Conservation (phyloP, 2,888 invertebrate species). For the Apodemia hepburni region DNA sequence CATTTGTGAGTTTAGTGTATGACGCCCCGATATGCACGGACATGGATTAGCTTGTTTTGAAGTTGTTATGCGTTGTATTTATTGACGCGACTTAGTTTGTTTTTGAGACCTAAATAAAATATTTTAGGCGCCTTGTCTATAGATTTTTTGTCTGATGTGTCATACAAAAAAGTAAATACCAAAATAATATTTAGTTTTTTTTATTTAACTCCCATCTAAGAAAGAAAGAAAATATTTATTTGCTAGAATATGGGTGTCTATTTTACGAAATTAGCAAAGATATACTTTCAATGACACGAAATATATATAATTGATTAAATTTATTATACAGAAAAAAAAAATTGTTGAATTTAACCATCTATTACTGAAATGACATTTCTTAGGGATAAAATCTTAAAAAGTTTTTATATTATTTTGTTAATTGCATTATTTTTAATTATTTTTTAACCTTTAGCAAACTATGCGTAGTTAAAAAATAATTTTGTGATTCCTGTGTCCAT, state of each 20-base stretch:
- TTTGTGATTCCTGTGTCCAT: conserved; percentile 10
- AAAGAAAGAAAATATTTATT: too few relatives aligned
- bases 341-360: too few relatives aligned
- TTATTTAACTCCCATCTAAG: neutral
- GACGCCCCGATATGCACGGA: too few relatives aligned
- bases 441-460: neutral
- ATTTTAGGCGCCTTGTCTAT: too few relatives aligned
- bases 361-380: too few relatives aligned
- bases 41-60: too few relatives aligned
- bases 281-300: neutral
- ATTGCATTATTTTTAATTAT: neutral
- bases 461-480: neutral
- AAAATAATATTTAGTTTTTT: neutral
- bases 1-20: too few relatives aligned
- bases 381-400: neutral
- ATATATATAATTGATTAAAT: neutral
- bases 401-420: neutral
- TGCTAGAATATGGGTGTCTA: too few relatives aligned
- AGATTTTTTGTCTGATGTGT: neutral
- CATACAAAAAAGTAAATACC: neutral
- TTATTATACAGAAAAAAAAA: too few relatives aligned
- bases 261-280: neutral
- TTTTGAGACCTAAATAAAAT: too few relatives aligned
- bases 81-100: too few relatives aligned
- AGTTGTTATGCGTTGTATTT: too few relatives aligned